Evolutionary conservation across 2,113 vertebrate species (phyloP), one percentile per base, ranked within the genome.

Genomic region (Passer domesticus): DNA sequence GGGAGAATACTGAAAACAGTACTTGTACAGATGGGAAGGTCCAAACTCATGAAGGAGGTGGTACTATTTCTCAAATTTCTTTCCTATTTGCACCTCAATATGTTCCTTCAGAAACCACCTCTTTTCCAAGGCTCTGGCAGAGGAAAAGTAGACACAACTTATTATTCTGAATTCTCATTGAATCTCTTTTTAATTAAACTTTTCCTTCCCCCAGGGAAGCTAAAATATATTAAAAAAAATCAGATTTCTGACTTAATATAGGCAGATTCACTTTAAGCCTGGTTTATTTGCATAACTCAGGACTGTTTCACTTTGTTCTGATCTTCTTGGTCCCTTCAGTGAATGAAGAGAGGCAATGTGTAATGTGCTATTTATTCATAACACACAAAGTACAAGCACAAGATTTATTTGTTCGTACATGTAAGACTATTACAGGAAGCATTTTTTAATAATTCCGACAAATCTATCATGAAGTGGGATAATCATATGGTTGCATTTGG

Each of bases 181-280:
- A 92, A 83, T 77, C 43, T 92, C 53, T 68, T 92, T 91, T 94
- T 94, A 97, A 94, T 95, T 91, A 95, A 95, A 88, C 28, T 63
- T 77, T 90, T 70, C 67, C 47, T 67, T 84, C 6, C 56, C 14
- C 7, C 17, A 69, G 35, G 59, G 72, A 95, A 93, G 33, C 22
- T 68, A 37, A 80, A 27, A 27, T 60, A 46, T 43, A 85, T 56
- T 33, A 13, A 24, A 41, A 31, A 67, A 56, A 47, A 19, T 59
- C 73, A 87, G 80, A 95, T 83, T 83, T 91, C 75, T 80, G 60
- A 74, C 50, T 83, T 90, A 82, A 80, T 62, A 43, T 5, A 73
- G 50, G 63, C 59, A 91, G 50, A 89, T 73, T 89, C 4, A 4
- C 58, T 58, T 30, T 64, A 86, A 92, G 46, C 49, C 39, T 75